These are phyloP conservation scores for Hyles vespertilio DNA, from an alignment of 1,140 invertebrate species.

Conservation along the genomic window DNA sequence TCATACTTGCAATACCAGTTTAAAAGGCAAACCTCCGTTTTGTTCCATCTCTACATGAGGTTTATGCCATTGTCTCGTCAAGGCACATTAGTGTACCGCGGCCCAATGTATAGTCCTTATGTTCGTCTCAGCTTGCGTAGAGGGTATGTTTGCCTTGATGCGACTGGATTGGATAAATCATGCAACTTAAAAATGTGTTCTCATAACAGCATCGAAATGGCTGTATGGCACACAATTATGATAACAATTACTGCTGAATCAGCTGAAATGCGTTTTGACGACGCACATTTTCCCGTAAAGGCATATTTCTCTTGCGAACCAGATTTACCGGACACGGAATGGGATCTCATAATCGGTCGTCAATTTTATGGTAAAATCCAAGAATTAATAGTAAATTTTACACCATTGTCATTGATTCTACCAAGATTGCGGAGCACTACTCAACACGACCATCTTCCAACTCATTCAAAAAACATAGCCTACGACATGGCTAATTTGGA, in stretches of 20 bases:
- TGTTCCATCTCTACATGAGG: slow-evolving; percentile 58
- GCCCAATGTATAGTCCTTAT: slow-evolving; percentile 30
- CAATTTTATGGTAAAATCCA: slow-evolving; percentile 58
- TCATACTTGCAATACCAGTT: slow-evolving; percentile 54
- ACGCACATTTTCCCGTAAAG: slow-evolving; percentile 37
- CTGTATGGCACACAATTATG: slow-evolving; percentile 47
- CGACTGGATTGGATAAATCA: slow-evolving; percentile 34
- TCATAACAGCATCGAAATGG: slow-evolving; percentile 38
- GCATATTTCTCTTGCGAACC: slow-evolving; percentile 51
- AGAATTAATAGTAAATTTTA: slow-evolving; percentile 60
- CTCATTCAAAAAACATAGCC: slow-evolving; percentile 43
- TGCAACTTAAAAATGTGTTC: slow-evolving; percentile 48
- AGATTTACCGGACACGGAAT: slow-evolving; percentile 38
- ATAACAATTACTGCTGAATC: slow-evolving; percentile 50
- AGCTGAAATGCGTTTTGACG: slow-evolving; percentile 48
- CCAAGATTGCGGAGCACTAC: slow-evolving; percentile 21
- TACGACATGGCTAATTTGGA: slow-evolving; percentile 50
- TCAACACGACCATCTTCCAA: slow-evolving; percentile 36
- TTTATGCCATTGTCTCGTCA: slow-evolving; percentile 59
- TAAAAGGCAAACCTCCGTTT: slow-evolving; percentile 40
- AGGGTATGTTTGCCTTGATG: slow-evolving; percentile 61
- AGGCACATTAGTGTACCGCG: slow-evolving; percentile 48
- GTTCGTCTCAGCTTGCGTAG: slow-evolving; percentile 53
- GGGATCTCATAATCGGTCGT: slow-evolving; percentile 52
- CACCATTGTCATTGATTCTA: slow-evolving; percentile 42